Conservation (phyloP, 2,888 invertebrate genomes). For the Iselma pallidipennis region DNA sequence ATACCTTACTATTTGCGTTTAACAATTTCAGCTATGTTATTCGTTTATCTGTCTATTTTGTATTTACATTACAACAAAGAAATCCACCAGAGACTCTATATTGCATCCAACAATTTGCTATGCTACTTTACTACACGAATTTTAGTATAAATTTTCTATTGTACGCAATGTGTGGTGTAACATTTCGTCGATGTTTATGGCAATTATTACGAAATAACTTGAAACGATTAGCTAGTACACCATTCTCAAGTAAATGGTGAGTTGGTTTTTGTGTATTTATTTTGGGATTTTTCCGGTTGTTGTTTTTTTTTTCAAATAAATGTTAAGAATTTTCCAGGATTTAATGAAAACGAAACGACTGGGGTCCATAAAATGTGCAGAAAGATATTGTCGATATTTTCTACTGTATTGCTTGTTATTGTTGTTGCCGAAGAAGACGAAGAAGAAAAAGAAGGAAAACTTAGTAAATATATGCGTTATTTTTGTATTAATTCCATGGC, state of each 20-base stretch:
- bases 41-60: slow-evolving; percentile 59
- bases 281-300: no score
- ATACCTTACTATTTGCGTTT: no score
- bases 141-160: slow-evolving; percentile 68
- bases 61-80: slow-evolving; percentile 56
- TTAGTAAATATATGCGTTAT: no score
- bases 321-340: background rate
- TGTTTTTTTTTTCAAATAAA: no score
- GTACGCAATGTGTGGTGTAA: slow-evolving; percentile 66
- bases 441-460: no score
- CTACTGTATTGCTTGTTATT: background rate
- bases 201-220: slow-evolving; percentile 58
- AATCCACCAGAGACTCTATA: slow-evolving; percentile 55
- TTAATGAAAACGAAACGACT: background rate
- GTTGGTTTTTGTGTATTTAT: background rate
- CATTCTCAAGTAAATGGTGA: slow-evolving; percentile 24
- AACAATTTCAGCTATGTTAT: slow-evolving; percentile 63
- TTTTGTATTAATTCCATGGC: no score
- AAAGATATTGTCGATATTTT: background rate
- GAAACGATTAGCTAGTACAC: slow-evolving; percentile 50
- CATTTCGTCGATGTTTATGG: slow-evolving; percentile 62
- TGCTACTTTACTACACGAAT: slow-evolving; percentile 67
- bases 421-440: no score
- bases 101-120: slow-evolving; percentile 64
- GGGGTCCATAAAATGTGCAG: background rate